Conservation (phyloP, 2,113 vertebrate genomes). For the Macquaria australasica region DNA sequence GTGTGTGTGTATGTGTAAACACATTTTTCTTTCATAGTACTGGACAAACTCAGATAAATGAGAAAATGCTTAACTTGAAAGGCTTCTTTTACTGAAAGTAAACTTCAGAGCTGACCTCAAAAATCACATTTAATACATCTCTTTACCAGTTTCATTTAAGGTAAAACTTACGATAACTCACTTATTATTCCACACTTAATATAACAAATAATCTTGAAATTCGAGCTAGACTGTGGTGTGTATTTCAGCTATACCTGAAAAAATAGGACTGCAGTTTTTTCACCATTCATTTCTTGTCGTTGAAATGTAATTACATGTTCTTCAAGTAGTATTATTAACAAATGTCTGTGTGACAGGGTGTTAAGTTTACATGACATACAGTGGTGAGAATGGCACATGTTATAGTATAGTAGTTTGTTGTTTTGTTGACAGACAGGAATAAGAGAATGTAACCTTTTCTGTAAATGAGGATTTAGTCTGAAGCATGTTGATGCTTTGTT, state of each 20-base stretch:
- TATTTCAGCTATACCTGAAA: background rate
- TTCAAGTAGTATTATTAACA: background rate
- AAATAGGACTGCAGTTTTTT: background rate
- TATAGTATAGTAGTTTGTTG: too few species aligned
- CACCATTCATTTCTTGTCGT: background rate
- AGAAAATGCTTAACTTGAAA: slow-evolving; percentile 7
- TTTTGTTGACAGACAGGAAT: too few species aligned
- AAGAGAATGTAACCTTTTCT: background rate
- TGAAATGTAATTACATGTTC: background rate
- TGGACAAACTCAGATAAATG: slow-evolving; percentile 18
- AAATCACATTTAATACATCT: background rate
- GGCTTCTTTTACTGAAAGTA: slow-evolving; percentile 3
- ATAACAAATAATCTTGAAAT: background rate
- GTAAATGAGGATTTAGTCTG: background rate
- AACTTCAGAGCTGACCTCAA: background rate
- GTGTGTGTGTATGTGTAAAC: slow-evolving; percentile 8
- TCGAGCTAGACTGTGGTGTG: background rate
- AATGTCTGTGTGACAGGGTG: background rate
- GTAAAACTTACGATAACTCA: background rate
- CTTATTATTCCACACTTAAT: background rate
- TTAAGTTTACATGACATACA: background rate
- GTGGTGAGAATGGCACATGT: background rate
- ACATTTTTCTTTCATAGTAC: slow-evolving; percentile 14
- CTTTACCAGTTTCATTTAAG: background rate
- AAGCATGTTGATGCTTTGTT: background rate